Evolutionary conservation across 2,888 invertebrate species (phyloP).

Genomic region (Punctoribates punctum): DNA sequence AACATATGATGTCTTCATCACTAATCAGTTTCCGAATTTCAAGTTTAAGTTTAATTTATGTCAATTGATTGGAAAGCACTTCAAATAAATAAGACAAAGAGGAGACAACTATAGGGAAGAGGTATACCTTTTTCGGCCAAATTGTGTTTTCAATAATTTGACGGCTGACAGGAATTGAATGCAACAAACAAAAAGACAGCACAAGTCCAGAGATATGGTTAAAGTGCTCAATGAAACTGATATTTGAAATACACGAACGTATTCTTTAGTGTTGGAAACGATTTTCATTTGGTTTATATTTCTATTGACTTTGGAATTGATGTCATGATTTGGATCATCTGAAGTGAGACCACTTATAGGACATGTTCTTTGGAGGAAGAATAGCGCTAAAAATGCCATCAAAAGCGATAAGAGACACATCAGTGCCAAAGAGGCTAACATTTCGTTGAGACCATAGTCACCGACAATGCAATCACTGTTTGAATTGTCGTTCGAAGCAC

Average conservation of each 20-base stretch:
- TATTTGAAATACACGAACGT: conserved; percentile 83
- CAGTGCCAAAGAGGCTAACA: conserved; percentile 76
- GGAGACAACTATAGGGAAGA: conserved; percentile 44
- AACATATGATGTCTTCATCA: too few relatives aligned
- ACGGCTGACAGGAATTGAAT: conserved; percentile 91
- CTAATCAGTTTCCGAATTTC: too few relatives aligned
- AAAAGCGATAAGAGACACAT: conserved; percentile 79
- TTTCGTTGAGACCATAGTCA: conserved; percentile 66
- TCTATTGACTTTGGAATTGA: conserved; percentile 39
- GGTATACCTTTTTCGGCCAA: conserved; percentile 65
- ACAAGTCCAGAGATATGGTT: conserved; percentile 79
- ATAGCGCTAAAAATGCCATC: conserved; percentile 73
- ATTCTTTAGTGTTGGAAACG: conserved; percentile 68
- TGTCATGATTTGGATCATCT: conserved; percentile 48
- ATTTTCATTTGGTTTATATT: conserved; percentile 50
- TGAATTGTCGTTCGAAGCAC: conserved; percentile 41
- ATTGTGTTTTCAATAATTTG: conserved; percentile 79
- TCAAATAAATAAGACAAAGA: conserved; percentile 53
- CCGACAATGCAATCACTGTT: conserved; percentile 7
- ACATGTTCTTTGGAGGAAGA: conserved; percentile 74
- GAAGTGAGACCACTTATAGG: conserved; percentile 63
- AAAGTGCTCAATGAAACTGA: conserved; percentile 83
- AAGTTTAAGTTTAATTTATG: too few relatives aligned
- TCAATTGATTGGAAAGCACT: too few relatives aligned
- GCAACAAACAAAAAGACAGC: conserved; percentile 86